A percentile compares a stretch with the other conserved stretches of the same genome.
phyloP scores from a whole-genome alignment of 2,888 invertebrate genomes.

The Stenchaetothrips biformis region DNA sequence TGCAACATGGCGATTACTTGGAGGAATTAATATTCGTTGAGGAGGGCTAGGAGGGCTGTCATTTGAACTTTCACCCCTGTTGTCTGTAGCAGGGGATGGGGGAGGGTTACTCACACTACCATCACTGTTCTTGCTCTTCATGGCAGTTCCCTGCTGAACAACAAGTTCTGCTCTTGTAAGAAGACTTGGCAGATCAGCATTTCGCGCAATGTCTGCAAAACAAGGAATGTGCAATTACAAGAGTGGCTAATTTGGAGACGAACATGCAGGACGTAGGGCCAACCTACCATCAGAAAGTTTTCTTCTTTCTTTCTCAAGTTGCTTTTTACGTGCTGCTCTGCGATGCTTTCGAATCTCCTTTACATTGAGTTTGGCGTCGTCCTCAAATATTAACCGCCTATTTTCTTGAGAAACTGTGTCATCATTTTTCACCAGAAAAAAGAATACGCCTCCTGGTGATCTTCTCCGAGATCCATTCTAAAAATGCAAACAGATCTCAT shows the following conservation, averaged over 20 bases:
- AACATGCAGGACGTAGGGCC: not conserved
- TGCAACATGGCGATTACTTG: not conserved
- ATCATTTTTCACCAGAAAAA: conserved; percentile 5
- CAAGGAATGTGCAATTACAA: not conserved
- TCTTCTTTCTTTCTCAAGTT: not conserved
- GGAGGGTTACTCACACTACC: conserved; percentile 13
- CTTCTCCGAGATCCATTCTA: conserved; percentile 1
- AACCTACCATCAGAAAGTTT: not conserved
- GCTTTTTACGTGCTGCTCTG: not conserved
- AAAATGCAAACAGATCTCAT: not conserved
- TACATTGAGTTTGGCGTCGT: not conserved
- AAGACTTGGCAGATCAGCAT: not conserved
- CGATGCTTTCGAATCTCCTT: not conserved
- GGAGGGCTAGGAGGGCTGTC: not conserved
- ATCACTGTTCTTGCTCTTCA: not conserved
- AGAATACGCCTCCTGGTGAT: not conserved
- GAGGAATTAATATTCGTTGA: not conserved
- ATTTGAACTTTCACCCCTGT: conserved; percentile 9
- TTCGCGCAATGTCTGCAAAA: not conserved
- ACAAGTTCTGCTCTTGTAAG: not conserved
- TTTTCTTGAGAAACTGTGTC: not conserved
- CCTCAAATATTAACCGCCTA: not conserved
- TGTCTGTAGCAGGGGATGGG: not conserved
- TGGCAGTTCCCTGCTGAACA: not conserved
- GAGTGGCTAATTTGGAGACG: not conserved